Conservation (phyloP, 1,140 invertebrate genomes). For the Zophobas morio region DNA sequence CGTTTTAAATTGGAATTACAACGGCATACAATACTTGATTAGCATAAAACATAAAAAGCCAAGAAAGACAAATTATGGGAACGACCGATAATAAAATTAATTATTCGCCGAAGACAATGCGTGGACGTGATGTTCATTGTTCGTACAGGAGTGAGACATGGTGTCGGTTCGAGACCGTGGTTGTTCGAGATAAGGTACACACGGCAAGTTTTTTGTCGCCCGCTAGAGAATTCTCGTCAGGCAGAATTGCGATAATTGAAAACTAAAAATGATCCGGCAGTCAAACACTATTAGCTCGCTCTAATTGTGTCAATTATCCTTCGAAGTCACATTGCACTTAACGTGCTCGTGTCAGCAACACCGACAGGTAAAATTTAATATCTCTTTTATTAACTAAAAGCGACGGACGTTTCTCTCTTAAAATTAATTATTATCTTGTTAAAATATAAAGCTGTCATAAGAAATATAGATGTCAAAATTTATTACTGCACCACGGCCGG, state of each 20-base stretch:
- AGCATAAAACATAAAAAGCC: constrained; percentile 9
- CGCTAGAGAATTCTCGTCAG: background rate
- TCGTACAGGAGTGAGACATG: background rate
- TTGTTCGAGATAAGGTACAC: constrained; percentile 14
- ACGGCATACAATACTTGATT: constrained; percentile 14
- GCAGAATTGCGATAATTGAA: background rate
- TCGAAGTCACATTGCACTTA: background rate
- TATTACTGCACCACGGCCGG: constrained; percentile 20
- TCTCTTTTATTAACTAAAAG: constrained; percentile 20
- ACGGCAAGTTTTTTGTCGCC: background rate
- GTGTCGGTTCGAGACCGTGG: background rate
- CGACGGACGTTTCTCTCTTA: constrained; percentile 1
- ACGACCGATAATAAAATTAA: constrained; percentile 17
- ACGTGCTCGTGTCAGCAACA: constrained; percentile 6
- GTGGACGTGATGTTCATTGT: constrained; percentile 23
- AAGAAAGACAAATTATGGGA: constrained; percentile 29
- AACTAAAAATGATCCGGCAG: background rate
- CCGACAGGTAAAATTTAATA: constrained; percentile 38
- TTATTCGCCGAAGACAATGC: constrained; percentile 12
- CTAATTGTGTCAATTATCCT: constrained; percentile 9
- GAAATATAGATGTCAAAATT: constrained; percentile 43
- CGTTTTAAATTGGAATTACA: background rate
- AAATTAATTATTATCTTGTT: constrained; percentile 39
- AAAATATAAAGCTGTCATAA: constrained; percentile 46
- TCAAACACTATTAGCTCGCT: background rate